phyloP scores from a whole-genome alignment of 1,140 invertebrate species.

The Pseudomyrmex flavicornis region DNA sequence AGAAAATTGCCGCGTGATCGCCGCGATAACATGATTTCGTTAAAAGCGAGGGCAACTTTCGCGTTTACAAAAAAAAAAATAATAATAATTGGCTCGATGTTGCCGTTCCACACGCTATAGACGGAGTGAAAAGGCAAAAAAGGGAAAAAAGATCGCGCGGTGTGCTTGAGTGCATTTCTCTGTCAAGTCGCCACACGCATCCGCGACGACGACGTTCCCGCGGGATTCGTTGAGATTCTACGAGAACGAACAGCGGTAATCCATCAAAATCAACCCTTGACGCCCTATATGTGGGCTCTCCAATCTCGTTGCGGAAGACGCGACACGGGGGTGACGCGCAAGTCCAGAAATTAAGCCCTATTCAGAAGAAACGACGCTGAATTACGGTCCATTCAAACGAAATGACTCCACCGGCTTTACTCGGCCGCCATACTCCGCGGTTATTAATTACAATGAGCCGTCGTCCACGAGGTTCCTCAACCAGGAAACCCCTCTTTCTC shows the following conservation, averaged over 20 bases:
- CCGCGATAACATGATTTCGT: slow-evolving; percentile 36
- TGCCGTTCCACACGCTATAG: background rate
- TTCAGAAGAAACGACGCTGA: slow-evolving; percentile 80
- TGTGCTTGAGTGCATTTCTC: slow-evolving; percentile 65
- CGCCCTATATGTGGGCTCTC: slow-evolving; percentile 33
- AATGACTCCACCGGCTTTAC: slow-evolving; percentile 69
- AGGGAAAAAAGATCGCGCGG: background rate
- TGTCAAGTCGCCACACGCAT: slow-evolving; percentile 59
- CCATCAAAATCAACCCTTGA: slow-evolving; percentile 79
- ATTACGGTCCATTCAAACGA: slow-evolving; percentile 80
- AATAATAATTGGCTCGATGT: slow-evolving; percentile 32
- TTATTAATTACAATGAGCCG: slow-evolving; percentile 81
- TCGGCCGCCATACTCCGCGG: slow-evolving; percentile 52
- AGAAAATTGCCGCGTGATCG: slow-evolving; percentile 29
- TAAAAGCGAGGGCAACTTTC: slow-evolving; percentile 27
- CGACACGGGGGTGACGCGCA: slow-evolving; percentile 66
- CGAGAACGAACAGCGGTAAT: slow-evolving; percentile 66
- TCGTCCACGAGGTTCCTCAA: slow-evolving; percentile 37
- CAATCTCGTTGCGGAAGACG: slow-evolving; percentile 51
- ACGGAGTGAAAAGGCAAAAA: background rate
- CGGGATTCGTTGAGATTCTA: slow-evolving; percentile 66
- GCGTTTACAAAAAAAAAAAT: background rate
- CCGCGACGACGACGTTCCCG: slow-evolving; percentile 22
- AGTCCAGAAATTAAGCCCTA: slow-evolving; percentile 80
- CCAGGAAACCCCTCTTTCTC: background rate